These are phyloP conservation scores for Aythya fuligula DNA, from an alignment of 2,797 vertebrate species.

Conservation along the genomic window DNA sequence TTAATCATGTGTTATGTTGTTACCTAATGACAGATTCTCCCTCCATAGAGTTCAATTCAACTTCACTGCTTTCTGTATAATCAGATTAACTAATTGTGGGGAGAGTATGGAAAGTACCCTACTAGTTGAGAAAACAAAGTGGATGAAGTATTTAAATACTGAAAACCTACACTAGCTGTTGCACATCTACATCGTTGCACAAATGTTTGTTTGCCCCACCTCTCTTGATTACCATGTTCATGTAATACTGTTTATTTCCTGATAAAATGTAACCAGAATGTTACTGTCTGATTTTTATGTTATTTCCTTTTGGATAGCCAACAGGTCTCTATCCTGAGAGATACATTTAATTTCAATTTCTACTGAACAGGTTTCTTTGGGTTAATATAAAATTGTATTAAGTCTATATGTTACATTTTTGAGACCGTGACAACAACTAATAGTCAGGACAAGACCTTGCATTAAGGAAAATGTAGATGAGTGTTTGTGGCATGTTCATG, in stretches of 20 bases:
- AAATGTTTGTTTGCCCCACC: background rate
- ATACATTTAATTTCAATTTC: background rate
- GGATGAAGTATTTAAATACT: background rate
- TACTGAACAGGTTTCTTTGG: background rate
- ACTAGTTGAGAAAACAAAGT: background rate
- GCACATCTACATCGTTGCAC: background rate
- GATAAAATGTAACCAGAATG: background rate
- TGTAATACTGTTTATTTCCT: background rate
- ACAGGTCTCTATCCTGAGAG: background rate
- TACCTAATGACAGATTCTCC: background rate
- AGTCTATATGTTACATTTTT: background rate
- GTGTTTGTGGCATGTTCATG: too few species aligned
- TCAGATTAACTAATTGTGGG: background rate
- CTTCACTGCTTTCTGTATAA: background rate
- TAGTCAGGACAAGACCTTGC: too few species aligned
- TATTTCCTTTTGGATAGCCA: background rate
- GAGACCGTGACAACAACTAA: background rate
- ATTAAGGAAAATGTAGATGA: too few species aligned
- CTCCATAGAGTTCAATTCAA: background rate
- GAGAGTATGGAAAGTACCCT: background rate
- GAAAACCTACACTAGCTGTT: background rate
- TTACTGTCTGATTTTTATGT: background rate
- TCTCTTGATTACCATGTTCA: background rate
- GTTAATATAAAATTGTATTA: background rate
- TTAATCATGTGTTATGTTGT: background rate